Evolutionary conservation across 64 coral and sea anemone genomes (phyloP), one percentile per base, ranked within the genome.

Genomic region (Dendrophyllia cribrosa): DNA sequence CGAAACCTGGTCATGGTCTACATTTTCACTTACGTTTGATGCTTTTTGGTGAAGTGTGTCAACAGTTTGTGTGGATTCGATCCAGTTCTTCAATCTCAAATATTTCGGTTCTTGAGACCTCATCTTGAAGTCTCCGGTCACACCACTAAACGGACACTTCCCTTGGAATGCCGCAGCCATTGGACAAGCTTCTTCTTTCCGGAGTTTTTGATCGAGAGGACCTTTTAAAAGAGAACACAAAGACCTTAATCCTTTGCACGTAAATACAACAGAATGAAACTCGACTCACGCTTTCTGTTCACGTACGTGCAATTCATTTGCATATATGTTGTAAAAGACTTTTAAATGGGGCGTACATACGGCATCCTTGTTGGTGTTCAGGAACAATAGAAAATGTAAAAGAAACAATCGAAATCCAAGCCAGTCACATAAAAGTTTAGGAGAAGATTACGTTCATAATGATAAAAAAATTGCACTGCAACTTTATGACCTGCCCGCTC

Each of bases 21-120:
- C 19, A 21, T 22, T 1, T 0, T 66, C 9, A 83, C 79, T 50
- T 83, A 83, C 79, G 26, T 66, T 83, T 9, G 16, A 13, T 23
- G 79, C 60, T 19, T 83, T 83, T 83, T 83, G 79, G 66, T 83
- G 61, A 19, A 83, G 45, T 22, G 79, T 83, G 62, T 83, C 79
- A 61, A 66, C 79, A 6, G 43, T 15, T 17, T 83, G 14, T 8
- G 15, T 4, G 0, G 6, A 34, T 83, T 83, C 79, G 7, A 83
- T 15, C 59, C 60, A 83, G 12, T 83, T 83, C 79, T 21, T 83
- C 44, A 83, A 46, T 17, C 79, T 83, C 43, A 83, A 16, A 48
- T 83, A 66, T 44, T 66, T 83, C 9, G 79, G 79, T 49, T 83
- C 79, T 20, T 83, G 79, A 1, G 79, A 59, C 44, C 79, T 83